Percentiles rank a stretch among this genome's conserved stretches.
These are phyloP conservation scores for Congeria kusceri DNA, from an alignment of 2,888 invertebrate species.

Conservation along the genomic window DNA sequence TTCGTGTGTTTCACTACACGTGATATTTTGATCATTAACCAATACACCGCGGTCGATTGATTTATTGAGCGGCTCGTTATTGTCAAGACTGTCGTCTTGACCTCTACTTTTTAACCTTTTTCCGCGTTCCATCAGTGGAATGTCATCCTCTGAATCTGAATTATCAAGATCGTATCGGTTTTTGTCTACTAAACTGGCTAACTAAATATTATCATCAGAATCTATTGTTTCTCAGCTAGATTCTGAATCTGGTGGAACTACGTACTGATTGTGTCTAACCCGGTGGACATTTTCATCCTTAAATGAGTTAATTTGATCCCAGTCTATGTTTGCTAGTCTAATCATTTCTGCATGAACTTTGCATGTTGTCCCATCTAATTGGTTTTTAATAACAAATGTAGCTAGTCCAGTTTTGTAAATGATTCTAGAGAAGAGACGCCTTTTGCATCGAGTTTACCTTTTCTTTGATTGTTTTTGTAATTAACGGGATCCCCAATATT, in stretches of 20 bases:
- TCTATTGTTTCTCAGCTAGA: no score
- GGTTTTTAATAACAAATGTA: slow-evolving; percentile 45
- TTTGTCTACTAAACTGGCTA: slow-evolving; percentile 15
- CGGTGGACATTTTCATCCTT: background rate
- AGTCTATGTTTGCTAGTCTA: slow-evolving; percentile 31
- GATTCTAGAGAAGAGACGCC: slow-evolving; percentile 54
- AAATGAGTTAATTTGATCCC: slow-evolving; percentile 3
- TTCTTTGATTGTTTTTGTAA: slow-evolving; percentile 41
- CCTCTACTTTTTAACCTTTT: slow-evolving; percentile 18
- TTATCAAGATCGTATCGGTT: slow-evolving; percentile 23
- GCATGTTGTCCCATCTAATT: slow-evolving; percentile 25
- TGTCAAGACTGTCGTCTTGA: no score
- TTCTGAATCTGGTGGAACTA: slow-evolving; percentile 4
- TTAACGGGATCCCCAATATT: slow-evolving; percentile 55
- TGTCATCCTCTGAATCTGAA: slow-evolving; percentile 40
- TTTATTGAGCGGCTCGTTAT: no score
- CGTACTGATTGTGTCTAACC: slow-evolving; percentile 25
- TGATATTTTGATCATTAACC: background rate
- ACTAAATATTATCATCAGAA: background rate
- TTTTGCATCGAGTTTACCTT: slow-evolving; percentile 49
- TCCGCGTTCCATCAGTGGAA: slow-evolving; percentile 38
- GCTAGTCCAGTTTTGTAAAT: slow-evolving; percentile 45
- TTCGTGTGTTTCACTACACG: slow-evolving; percentile 3
- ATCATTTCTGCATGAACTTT: slow-evolving; percentile 38
- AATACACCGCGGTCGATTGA: background rate